Conservation (phyloP, 2,888 invertebrate species). For the Gymnocheta viridis region DNA sequence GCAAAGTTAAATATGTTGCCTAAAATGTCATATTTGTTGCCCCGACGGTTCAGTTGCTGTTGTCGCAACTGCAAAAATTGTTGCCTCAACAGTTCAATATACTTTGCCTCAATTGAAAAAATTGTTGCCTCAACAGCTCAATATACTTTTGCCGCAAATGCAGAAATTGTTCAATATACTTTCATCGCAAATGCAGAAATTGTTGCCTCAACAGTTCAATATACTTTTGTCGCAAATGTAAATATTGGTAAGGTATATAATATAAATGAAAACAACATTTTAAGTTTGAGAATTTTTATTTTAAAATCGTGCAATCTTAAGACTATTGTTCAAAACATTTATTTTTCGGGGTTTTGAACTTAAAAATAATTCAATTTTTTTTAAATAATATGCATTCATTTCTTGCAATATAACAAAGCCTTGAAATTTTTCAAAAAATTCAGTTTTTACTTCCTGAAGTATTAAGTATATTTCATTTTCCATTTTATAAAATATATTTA, state of each 20-base stretch:
- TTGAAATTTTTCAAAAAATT: constrained; percentile 34
- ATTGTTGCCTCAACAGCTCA: background rate
- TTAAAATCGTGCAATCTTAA: no score
- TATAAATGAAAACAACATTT: no score
- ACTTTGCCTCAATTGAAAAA: no score
- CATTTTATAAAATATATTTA: constrained; percentile 34
- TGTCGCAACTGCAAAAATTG: constrained; percentile 34
- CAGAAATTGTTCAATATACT: no score
- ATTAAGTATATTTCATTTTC: constrained; percentile 31
- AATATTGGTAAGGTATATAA: no score
- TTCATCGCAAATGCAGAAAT: no score
- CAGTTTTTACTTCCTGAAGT: constrained; percentile 27
- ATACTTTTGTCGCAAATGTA: no score
- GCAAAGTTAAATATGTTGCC: constrained; percentile 15
- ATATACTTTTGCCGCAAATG: no score
- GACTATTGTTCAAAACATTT: no score
- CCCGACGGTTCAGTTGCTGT: constrained; percentile 11
- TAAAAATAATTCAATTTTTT: background rate
- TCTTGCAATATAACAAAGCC: constrained; percentile 23
- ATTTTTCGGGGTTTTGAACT: no score
- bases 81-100: constrained; percentile 27
- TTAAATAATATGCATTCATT: constrained; percentile 16
- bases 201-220: no score
- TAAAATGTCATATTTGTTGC: constrained; percentile 9
- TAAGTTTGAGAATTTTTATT: no score